These are phyloP conservation scores for Eueides isabella DNA, from an alignment of 1,140 invertebrate genomes.

Conservation along the genomic window DNA sequence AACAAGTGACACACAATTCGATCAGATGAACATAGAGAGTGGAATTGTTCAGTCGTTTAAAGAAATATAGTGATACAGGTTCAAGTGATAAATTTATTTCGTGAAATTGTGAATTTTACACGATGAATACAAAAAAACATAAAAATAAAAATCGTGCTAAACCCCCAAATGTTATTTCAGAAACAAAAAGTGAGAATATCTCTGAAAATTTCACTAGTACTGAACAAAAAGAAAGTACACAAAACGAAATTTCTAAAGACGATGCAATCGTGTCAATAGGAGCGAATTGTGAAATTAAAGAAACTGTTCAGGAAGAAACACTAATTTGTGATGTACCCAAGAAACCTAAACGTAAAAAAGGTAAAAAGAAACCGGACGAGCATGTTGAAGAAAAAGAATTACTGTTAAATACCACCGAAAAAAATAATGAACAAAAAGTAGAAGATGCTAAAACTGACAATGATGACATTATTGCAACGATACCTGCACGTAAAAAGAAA, in stretches of 20 bases:
- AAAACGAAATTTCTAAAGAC: constrained; percentile 39
- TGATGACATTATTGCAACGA: constrained; percentile 13
- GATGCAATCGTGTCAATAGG: constrained; percentile 22
- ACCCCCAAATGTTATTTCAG: constrained; percentile 36
- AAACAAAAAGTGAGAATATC: constrained; percentile 30
- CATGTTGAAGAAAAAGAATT: constrained; percentile 16
- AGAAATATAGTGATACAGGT: constrained; percentile 24
- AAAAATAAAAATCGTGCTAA: constrained; percentile 67
- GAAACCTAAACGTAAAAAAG: constrained; percentile 73
- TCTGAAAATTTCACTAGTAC: neutral
- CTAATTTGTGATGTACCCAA: constrained; percentile 52
- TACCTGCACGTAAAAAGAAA: constrained; percentile 50
- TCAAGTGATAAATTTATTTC: constrained; percentile 5
- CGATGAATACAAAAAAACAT: constrained; percentile 68
- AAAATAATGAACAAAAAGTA: neutral
- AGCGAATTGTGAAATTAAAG: neutral
- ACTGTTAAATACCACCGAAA: neutral
- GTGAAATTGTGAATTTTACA: constrained; percentile 3
- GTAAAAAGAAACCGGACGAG: constrained; percentile 63
- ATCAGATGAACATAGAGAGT: constrained; percentile 56
- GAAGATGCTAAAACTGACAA: constrained; percentile 2
- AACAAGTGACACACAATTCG: constrained; percentile 64
- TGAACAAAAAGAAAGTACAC: neutral
- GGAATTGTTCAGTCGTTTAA: constrained; percentile 43
- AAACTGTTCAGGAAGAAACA: constrained; percentile 23